A percentile compares a stretch with the other conserved stretches of the same genome.
phyloP scores from a whole-genome alignment of 2,888 invertebrate genomes.

The Drosophila subquinaria region DNA sequence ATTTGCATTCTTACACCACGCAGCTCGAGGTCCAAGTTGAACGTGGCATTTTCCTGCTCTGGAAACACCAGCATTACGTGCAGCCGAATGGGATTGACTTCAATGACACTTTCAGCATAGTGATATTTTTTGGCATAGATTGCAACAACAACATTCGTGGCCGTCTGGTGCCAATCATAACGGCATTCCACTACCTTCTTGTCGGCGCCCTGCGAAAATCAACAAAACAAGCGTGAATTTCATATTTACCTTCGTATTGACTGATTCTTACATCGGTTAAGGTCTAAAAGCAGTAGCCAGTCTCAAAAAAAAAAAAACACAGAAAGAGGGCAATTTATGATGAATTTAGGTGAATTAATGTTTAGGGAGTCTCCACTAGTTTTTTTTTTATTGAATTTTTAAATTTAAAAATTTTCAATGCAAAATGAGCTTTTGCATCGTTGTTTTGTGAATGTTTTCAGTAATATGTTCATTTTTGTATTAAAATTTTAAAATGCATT shows the following conservation, averaged over 20 bases:
- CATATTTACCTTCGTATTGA: neutral
- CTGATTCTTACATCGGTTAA: no score
- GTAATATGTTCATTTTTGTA: no score
- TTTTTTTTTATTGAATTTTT: no score
- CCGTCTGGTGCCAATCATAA: slow-evolving; percentile 98
- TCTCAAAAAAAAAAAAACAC: no score
- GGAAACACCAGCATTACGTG: slow-evolving; percentile 92
- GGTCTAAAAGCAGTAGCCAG: no score
- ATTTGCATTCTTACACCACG: slow-evolving; percentile 89
- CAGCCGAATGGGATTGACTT: slow-evolving; percentile 93
- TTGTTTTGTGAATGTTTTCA: no score
- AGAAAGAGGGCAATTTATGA: no score
- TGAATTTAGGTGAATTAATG: no score
- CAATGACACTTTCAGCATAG: slow-evolving; percentile 90
- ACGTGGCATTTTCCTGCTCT: slow-evolving; percentile 90
- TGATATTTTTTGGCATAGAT: slow-evolving; percentile 96
- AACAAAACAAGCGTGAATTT: slow-evolving; percentile 33
- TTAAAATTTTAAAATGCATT: no score
- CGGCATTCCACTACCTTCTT: slow-evolving; percentile 90
- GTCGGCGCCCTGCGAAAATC: slow-evolving; percentile 86
- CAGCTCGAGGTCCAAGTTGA: slow-evolving; percentile 92
- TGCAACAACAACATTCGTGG: slow-evolving; percentile 92
- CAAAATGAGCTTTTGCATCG: no score
- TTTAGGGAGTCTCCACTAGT: no score
- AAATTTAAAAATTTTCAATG: no score